Base-by-base conservation (phyloP, 2,113 vertebrate species). In the Archilochus colubris region DNA sequence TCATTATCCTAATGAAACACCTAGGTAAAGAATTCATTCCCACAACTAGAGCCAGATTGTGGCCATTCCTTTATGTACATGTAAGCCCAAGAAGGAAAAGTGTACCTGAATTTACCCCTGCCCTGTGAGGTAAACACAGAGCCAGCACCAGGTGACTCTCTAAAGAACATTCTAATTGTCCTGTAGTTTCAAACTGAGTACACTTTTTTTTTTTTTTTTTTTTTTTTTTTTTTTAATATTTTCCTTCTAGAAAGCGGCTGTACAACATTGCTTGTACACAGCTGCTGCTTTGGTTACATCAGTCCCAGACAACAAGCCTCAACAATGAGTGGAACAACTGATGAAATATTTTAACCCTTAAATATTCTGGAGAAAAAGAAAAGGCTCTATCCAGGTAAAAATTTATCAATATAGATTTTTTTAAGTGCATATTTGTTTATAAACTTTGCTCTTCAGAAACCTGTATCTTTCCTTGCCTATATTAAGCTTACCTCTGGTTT, bases 11-110 rank as follows among this genome's bases (percentile, higher is more conserved):
- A 79, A 54, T 51, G 64, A 58, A 82, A 82, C 14, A 76, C 2
- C 7, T 25, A n/a, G 21, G n/a, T 40, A 72, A 86, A 82, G 22
- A 86, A 82, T 82, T 84, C 31, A 31, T 96, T 94, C 25, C 43
- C 13, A 79, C 36, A 87, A 2, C 10, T 51, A 69, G 3, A 80
- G 36, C 14, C 78, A 77, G 72, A 24, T 3, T 59, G 3, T 1
- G 3, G 14, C 7, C 36, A 3, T 20, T 86, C 58, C 75, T 80
- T 48, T 14, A 14, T 15, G 16, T 10, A 25, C 2, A 3, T 24
- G 36, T 10, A 89, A 92, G 8, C 6, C 27, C 15, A 55, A 58
- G 36, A 62, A 51, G 19, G 51, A 79, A 46, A 31, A 79, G 7
- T 10, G 12, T 79, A 87, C 5, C 14, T 63, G 25, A 76, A 38